Evolutionary conservation across 2,888 invertebrate species (phyloP), one percentile per base, ranked within the genome.

Genomic region (Diaprepes abbreviatus): DNA sequence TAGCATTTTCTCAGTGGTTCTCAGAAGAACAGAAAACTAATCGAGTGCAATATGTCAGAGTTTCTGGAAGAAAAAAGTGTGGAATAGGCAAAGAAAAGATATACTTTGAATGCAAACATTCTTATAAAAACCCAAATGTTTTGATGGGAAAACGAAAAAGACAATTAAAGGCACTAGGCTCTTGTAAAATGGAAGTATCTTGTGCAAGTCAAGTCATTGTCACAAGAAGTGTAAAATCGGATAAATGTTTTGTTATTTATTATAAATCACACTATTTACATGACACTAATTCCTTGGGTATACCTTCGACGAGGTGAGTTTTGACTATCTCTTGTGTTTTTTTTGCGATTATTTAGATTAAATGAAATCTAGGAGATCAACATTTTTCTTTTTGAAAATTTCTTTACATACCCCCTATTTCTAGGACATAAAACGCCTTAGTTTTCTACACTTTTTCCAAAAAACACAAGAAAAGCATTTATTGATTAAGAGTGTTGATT

Each of bases 211-310:
- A 48, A 12, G 2, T 48, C 17, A 9, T 48, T n/a, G 21, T 48
- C 17, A 24, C 16, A 48, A 48, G 48, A 17, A 48, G 17, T 9
- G 2, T 17, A 2, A 12, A n/a, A 3, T 48, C 48, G 17, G 48
- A 48, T 9, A 1, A 48, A 6, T 48, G 24, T 24, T 2, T 6
- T 48, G 9, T 48, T 24, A 24, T 19, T 12, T 43, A 21, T 43
- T 48, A 48, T 17, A 48, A 48, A 17, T 48, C 36, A 17, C 48
- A 48, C 17, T 48, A 48, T 48, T 48, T 48, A 48, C 48, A 17
- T 48, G 48, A n/a, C n/a, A n/a, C n/a, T n/a, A n/a, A n/a, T n/a
- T n/a, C n/a, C n/a, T n/a, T n/a, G n/a, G n/a, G n/a, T n/a, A n/a
- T n/a, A n/a, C n/a, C n/a, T n/a, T n/a, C n/a, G n/a, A n/a, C n/a